These are phyloP conservation scores for Agelastica alni DNA, from an alignment of 2,888 invertebrate species.

Conservation along the genomic window DNA sequence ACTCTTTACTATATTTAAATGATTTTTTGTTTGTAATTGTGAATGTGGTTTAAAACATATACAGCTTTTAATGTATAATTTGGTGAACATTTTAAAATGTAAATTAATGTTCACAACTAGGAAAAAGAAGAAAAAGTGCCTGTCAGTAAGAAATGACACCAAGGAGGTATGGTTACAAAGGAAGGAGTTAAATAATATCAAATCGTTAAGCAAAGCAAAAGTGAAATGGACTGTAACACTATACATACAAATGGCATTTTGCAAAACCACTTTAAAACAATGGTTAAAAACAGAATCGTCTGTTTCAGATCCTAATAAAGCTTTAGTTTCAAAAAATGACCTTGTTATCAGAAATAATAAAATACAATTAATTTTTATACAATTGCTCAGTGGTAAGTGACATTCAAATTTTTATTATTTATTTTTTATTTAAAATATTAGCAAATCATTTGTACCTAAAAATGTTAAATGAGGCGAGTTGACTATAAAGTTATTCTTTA, in stretches of 20 bases:
- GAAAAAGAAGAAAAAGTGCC: conserved; percentile 45
- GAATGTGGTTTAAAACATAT: background rate
- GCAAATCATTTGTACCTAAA: too few species aligned
- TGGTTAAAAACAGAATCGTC: conserved; percentile 72
- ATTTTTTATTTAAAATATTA: too few species aligned
- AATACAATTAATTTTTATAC: conserved; percentile 68
- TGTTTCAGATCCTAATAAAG: conserved; percentile 37
- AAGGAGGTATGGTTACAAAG: conserved; percentile 47
- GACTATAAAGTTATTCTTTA: too few species aligned
- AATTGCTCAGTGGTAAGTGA: conserved; percentile 62
- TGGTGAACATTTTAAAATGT: background rate
- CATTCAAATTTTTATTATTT: too few species aligned
- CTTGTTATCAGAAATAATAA: conserved; percentile 53
- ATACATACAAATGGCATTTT: conserved; percentile 84
- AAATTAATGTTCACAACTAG: background rate
- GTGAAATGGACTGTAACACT: conserved; percentile 71
- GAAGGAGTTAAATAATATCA: conserved; percentile 45
- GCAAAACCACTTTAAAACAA: conserved; percentile 74
- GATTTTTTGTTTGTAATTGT: too few species aligned
- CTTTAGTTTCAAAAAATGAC: conserved; percentile 42
- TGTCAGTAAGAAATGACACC: conserved; percentile 49
- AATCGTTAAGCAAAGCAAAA: conserved; percentile 21
- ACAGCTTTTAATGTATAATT: background rate
- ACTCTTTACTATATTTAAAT: too few species aligned
- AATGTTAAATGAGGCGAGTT: too few species aligned